Conservation (phyloP, 2,113 vertebrate species). For the Protobothrops mucrosquamatus region DNA sequence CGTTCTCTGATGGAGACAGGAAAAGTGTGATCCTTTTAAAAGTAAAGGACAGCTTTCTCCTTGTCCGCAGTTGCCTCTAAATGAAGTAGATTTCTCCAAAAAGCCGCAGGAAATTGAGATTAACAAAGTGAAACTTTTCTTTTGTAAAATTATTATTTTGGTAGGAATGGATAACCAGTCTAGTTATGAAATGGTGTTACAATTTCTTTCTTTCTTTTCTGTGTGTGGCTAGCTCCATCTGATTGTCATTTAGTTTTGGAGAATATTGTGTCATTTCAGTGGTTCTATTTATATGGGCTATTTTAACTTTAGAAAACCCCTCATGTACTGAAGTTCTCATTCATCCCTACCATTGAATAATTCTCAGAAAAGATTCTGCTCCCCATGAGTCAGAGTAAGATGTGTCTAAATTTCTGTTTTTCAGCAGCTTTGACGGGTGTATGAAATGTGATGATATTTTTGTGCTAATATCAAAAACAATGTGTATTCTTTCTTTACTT, state of each 20-base stretch:
- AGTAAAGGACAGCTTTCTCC: neutral
- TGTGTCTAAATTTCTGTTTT: neutral
- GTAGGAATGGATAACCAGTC: neutral
- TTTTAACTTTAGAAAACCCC: neutral
- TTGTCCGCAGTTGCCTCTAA: neutral
- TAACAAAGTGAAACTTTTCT: neutral
- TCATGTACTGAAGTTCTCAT: neutral
- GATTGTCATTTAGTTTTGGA: neutral
- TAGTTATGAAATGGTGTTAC: neutral
- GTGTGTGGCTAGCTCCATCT: neutral
- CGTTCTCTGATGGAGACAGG: neutral
- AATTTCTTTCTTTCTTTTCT: neutral
- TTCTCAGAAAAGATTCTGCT: neutral
- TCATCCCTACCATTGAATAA: neutral
- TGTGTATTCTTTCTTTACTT: constrained; percentile 14
- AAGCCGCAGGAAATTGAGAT: neutral
- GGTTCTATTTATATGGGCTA: neutral
- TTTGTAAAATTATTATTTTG: neutral
- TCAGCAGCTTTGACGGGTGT: neutral
- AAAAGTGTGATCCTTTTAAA: neutral
- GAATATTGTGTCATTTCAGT: neutral
- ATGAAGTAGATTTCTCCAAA: neutral
- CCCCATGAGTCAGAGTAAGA: neutral
- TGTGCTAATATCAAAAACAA: neutral
- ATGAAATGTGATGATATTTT: neutral